Conservation (phyloP, 1,140 invertebrate species). For the Gonatopus flavifemur region DNA sequence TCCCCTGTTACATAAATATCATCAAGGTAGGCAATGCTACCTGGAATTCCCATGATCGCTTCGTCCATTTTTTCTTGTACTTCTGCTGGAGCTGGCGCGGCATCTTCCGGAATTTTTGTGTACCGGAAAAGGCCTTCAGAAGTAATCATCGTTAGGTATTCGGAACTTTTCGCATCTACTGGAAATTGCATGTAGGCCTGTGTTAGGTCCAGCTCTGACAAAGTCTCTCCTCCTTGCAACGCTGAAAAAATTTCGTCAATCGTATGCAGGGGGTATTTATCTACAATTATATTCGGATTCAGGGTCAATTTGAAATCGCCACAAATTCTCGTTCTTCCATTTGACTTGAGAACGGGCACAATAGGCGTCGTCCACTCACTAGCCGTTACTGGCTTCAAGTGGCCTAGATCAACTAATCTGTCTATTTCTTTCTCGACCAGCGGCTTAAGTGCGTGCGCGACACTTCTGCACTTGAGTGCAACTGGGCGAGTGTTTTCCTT, state of each 20-base stretch:
- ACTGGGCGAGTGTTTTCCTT: background rate
- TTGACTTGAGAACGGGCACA: slow-evolving; percentile 29
- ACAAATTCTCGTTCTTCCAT: slow-evolving; percentile 2
- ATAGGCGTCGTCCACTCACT: slow-evolving; percentile 23
- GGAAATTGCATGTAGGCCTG: slow-evolving; percentile 11
- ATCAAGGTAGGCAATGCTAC: slow-evolving; percentile 27
- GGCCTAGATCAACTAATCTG: slow-evolving; percentile 13
- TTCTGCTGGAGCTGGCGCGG: slow-evolving; percentile 35
- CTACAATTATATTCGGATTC: slow-evolving; percentile 4
- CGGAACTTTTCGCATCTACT: background rate
- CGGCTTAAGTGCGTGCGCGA: slow-evolving; percentile 12
- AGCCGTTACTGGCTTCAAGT: slow-evolving; percentile 15
- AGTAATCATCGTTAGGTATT: slow-evolving; percentile 11
- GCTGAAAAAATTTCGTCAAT: slow-evolving; percentile 5
- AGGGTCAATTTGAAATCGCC: slow-evolving; percentile 9
- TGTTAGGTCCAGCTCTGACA: slow-evolving; percentile 5
- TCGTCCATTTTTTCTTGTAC: slow-evolving; percentile 47
- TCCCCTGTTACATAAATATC: slow-evolving; percentile 35
- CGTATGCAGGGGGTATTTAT: slow-evolving; percentile 6
- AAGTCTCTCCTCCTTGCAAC: background rate
- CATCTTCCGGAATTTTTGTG: slow-evolving; percentile 44
- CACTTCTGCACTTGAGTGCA: background rate
- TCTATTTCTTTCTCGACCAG: slow-evolving; percentile 20
- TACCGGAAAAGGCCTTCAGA: slow-evolving; percentile 37
- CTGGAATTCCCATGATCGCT: slow-evolving; percentile 26